Conservation (phyloP, 1,140 invertebrate species). For the Papilio dardanus region DNA sequence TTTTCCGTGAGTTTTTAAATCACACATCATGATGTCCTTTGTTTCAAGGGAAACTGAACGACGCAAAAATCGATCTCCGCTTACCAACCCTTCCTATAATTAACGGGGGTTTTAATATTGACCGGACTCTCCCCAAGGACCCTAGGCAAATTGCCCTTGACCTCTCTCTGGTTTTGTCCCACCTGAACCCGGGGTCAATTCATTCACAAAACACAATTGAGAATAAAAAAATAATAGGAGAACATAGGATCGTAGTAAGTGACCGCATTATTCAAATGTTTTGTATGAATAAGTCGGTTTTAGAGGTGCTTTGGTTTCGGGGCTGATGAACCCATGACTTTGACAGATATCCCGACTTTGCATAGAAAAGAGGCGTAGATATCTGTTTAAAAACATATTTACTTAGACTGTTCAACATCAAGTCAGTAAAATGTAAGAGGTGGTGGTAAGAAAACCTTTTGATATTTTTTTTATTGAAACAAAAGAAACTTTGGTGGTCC, state of each 20-base stretch:
- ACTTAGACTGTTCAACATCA: no score
- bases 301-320: conserved; percentile 39
- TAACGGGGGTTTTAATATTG: neutral
- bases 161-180: neutral
- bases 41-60: no score
- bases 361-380: conserved; percentile 3
- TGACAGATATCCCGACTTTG: conserved; percentile 52
- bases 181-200: neutral
- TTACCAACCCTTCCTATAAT: neutral
- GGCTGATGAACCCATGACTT: conserved; percentile 57
- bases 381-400: no score
- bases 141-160: neutral
- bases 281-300: conserved; percentile 47
- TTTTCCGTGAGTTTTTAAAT: no score
- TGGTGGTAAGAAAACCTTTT: no score
- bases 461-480: no score
- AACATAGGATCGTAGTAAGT: conserved; percentile 48
- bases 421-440: no score
- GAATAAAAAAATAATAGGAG: conserved; percentile 45
- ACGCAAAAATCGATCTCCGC: neutral
- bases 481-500: no score
- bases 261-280: conserved; percentile 49
- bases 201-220: conserved; percentile 9
- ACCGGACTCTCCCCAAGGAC: neutral
- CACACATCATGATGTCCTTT: no score